These are phyloP conservation scores for Radopholus similis DNA, from an alignment of 1,140 invertebrate species.

Conservation along the genomic window DNA sequence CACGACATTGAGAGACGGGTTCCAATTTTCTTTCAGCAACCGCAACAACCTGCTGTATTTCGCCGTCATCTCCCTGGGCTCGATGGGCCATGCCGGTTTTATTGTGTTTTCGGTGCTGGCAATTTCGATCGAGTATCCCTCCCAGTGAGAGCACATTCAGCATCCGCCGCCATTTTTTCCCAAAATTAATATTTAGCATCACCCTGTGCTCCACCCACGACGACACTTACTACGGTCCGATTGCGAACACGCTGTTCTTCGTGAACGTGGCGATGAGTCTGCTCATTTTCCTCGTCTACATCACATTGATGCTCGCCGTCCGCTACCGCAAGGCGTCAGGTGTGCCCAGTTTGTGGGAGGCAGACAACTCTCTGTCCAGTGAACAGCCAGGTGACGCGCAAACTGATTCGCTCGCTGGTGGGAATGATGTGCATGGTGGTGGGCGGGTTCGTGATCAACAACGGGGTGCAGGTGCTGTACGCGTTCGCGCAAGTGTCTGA, in stretches of 20 bases:
- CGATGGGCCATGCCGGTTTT: background rate
- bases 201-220: background rate
- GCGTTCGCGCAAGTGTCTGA: background rate
- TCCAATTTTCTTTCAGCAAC: background rate
- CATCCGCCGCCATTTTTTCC: background rate
- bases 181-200: background rate
- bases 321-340: too few species aligned
- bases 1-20: background rate
- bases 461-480: background rate
- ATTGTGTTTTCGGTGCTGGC: background rate
- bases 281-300: background rate
- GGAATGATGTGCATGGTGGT: background rate
- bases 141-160: background rate
- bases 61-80: background rate
- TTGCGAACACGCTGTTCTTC: background rate
- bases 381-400: background rate
- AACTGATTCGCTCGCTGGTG: background rate
- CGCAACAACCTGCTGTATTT: background rate
- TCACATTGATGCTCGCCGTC: background rate
- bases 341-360: background rate
- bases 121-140: background rate
- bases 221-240: background rate
- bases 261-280: background rate
- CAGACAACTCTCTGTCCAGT: background rate
- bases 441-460: background rate